Evolutionary conservation across 53 echinoderm and acorn worm genomes (phyloP), one percentile per base, ranked within the genome.

Genomic region (Echinometra lucunter): DNA sequence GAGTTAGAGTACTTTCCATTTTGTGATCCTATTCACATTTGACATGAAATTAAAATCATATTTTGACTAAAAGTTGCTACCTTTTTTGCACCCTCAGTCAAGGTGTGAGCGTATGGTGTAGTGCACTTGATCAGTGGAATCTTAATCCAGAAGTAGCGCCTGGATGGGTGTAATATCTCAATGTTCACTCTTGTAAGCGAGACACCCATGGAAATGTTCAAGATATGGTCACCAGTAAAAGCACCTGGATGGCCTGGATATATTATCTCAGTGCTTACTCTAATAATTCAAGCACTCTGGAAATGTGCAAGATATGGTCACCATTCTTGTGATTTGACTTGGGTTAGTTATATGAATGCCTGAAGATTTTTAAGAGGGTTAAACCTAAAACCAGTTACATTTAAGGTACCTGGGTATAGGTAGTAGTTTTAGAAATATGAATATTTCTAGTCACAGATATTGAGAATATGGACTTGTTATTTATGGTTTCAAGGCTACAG

Each of bases 211-310:
- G 34, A 53, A 53, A 19, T 56, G 88, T 32, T 34, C 28, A 40
- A 88, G 88, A 88, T 53, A 88, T 35, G 55, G 88, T 90, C 38
- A 90, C 90, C 90, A 37, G n/a, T n/a, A n/a, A n/a, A n/a, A 85
- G 85, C 85, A 85, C 90, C 58, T 63, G 58, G 90, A 90, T 28
- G 38, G 88, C n/a, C 45, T n/a, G 42, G 58, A 58, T 58, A 45
- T 89, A 53, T 37, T 34, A 89, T 57, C 89, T 89, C 57, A 89
- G 57, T 89, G 57, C 57, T 89, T 58, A 89, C 16, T 89, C 37
- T 37, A 16, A 1, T 89, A 58, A 89, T 89, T 57, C 32, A 57
- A 58, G 58, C 58, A 89, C 89, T 47, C 89, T 37, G 89, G 35
- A 30, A 56, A 27, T 56, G 89, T 34, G 4, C 15, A n/a, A 89